Conservation (phyloP, 2,797 vertebrate species). For the Fundulus diaphanus region DNA sequence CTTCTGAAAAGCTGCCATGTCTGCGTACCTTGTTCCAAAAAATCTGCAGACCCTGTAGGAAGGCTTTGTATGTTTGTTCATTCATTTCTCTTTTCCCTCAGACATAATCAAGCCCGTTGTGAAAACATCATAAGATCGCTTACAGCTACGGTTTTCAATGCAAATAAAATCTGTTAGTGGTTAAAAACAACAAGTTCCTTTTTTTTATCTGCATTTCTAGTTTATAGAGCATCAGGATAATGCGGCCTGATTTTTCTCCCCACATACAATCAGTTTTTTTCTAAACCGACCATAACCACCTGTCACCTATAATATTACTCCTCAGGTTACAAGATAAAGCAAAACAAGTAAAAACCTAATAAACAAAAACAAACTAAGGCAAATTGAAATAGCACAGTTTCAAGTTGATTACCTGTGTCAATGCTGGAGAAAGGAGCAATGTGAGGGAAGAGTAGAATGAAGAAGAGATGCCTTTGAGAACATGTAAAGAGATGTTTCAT, state of each 20-base stretch:
- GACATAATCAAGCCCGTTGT: conserved; percentile 13
- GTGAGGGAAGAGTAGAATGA: neutral
- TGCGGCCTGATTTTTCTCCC: neutral
- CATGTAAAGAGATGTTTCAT: neutral
- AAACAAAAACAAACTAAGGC: neutral
- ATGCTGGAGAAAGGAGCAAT: neutral
- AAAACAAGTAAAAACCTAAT: neutral
- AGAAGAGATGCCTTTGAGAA: neutral
- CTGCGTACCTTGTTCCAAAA: conserved; percentile 22
- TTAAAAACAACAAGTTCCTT: neutral
- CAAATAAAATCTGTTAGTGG: neutral
- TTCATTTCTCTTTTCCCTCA: neutral
- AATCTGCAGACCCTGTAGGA: neutral
- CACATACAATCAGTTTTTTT: neutral
- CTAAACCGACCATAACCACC: neutral
- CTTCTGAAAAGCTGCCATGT: conserved; percentile 16
- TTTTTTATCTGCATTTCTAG: neutral
- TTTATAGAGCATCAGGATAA: neutral
- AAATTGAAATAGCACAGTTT: neutral
- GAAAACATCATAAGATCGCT: neutral
- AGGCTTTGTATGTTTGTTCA: neutral
- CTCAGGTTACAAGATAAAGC: too few relatives aligned
- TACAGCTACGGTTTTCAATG: neutral
- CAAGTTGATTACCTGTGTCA: neutral
- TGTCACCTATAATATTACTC: too few relatives aligned